Conservation (phyloP, 2,797 vertebrate genomes). For the Phalloptychus januarius region DNA sequence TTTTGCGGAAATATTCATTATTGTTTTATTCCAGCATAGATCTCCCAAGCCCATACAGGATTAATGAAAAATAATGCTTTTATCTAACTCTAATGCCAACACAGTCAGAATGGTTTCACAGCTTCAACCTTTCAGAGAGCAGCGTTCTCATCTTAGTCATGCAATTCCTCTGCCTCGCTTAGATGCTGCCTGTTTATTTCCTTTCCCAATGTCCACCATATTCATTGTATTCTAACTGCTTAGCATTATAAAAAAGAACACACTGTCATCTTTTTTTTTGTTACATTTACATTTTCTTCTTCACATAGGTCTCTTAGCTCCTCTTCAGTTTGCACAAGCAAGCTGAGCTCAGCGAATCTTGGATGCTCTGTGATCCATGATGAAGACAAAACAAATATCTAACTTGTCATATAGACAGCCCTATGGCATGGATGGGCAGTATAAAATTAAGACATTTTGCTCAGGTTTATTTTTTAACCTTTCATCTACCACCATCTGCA, state of each 20-base stretch:
- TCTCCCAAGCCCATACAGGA: neutral
- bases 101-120: neutral
- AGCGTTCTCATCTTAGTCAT: neutral
- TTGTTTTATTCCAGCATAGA: neutral
- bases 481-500: neutral
- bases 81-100: neutral
- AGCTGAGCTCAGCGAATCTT: neutral
- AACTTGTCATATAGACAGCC: neutral
- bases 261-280: neutral
- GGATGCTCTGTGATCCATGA: neutral
- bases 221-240: neutral
- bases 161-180: neutral
- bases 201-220: neutral
- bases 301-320: neutral
- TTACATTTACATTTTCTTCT: neutral
- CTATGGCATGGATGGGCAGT: neutral
- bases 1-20: neutral
- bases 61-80: neutral
- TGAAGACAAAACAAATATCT: constrained; percentile 3
- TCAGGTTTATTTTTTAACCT: neutral
- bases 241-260: neutral
- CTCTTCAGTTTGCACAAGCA: neutral
- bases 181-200: neutral
- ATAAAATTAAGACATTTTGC: neutral
- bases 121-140: constrained; percentile 1